A percentile compares a stretch with the other conserved stretches of the same genome.
Evolutionary conservation across 2,113 vertebrate species (phyloP).

Genomic region (Sorex araneus): DNA sequence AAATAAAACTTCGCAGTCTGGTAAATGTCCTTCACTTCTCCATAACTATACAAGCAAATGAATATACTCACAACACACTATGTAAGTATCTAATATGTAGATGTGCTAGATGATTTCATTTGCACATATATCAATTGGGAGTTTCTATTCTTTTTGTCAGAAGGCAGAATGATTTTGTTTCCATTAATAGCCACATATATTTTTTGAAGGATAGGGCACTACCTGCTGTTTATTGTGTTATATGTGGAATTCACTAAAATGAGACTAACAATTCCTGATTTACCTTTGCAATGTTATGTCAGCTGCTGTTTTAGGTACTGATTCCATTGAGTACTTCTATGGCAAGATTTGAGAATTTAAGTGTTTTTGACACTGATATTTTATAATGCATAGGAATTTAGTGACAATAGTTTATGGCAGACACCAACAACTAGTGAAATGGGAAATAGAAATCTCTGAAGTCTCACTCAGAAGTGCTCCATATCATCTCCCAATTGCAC

Average conservation of each 20-base stretch:
- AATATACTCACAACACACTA: background rate
- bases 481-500: background rate
- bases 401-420: conserved; percentile 30
- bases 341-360: conserved; percentile 60
- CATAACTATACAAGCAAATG: conserved; percentile 26
- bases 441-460: conserved; percentile 16
- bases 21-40: conserved; percentile 2
- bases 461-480: background rate
- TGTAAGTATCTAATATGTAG: background rate
- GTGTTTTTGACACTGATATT: conserved; percentile 12
- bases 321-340: conserved; percentile 44
- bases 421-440: conserved; percentile 3
- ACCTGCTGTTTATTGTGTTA: conserved; percentile 8
- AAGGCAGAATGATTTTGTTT: conserved; percentile 42
- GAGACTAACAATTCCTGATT: background rate
- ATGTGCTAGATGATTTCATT: background rate
- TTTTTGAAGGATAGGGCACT: conserved; percentile 2
- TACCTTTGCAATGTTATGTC: background rate
- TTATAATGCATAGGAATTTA: conserved; percentile 15
- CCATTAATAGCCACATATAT: conserved; percentile 6
- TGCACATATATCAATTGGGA: background rate
- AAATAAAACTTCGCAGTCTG: background rate
- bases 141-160: conserved; percentile 42
- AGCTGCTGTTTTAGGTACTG: conserved; percentile 48
- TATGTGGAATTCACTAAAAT: conserved; percentile 24